Percentiles rank a stretch among this genome's conserved stretches.
Conservation (phyloP, 1,140 invertebrate species). For the Zaprionus taronus region DNA sequence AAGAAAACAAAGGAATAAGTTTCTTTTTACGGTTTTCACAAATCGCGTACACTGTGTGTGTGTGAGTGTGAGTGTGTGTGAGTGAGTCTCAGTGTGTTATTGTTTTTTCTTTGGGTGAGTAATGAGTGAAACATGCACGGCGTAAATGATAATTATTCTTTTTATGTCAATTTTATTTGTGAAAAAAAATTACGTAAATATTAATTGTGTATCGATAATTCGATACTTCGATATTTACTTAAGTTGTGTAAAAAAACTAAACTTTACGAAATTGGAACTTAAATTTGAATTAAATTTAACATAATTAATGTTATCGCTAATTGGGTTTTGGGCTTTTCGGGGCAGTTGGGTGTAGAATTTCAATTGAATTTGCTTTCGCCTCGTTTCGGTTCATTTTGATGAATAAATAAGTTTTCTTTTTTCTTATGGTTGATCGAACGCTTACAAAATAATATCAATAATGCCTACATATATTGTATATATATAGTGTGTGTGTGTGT, state of each 20-base stretch:
- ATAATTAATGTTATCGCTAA: slow-evolving; percentile 21
- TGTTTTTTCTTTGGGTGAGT: slow-evolving; percentile 3
- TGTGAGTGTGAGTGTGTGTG: slow-evolving; percentile 13
- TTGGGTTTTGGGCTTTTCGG: slow-evolving; percentile 4
- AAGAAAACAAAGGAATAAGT: slow-evolving; percentile 29
- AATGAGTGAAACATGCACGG: slow-evolving; percentile 52
- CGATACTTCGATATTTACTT: slow-evolving; percentile 23
- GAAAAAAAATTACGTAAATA: slow-evolving; percentile 58
- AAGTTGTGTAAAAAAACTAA: slow-evolving; percentile 56
- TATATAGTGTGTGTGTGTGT: background rate
- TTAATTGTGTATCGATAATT: slow-evolving; percentile 13
- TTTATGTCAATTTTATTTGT: slow-evolving; percentile 51
- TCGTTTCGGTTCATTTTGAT: slow-evolving; percentile 12
- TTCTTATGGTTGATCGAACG: slow-evolving; percentile 15
- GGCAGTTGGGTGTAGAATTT: slow-evolving; percentile 5
- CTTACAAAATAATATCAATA: slow-evolving; percentile 49
- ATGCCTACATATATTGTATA: slow-evolving; percentile 27
- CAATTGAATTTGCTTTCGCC: slow-evolving; percentile 9
- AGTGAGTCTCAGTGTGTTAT: slow-evolving; percentile 15
- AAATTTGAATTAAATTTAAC: slow-evolving; percentile 69
- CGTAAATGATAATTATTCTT: slow-evolving; percentile 31
- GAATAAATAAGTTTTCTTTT: slow-evolving; percentile 36
- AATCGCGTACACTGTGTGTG: slow-evolving; percentile 18
- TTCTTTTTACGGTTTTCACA: slow-evolving; percentile 5
- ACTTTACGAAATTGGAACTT: slow-evolving; percentile 78